Base-by-base conservation (phyloP, 1,140 invertebrate species). In the Cotesia vestalis region DNA sequence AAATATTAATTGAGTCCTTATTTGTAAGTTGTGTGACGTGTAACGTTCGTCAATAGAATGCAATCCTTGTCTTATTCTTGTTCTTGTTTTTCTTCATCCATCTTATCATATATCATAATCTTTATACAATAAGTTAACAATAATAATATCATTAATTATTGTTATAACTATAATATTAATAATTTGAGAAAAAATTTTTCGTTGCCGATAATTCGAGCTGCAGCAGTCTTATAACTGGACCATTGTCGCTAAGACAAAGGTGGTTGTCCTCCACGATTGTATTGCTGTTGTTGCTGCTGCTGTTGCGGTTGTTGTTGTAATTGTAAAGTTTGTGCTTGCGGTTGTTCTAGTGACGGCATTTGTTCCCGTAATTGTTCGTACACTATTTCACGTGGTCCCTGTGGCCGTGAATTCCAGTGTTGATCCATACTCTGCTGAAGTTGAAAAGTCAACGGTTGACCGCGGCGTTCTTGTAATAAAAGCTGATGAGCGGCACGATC, bases 401-500 rank as follows among this genome's bases (percentile, higher is more conserved):
- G 81, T 4, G 74, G 79, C n/a, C 75, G 78, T 11, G 76, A 68
- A 17, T 80, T 78, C 78, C 77, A 77, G 4, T 76, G 77, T 27
- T 77, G 78, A 35, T 83, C 80, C 20, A 76, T 70, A 4, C 63
- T 77, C 53, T 86, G 84, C 35, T 85, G 85, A 0, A 85, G 69
- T 46, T 86, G 85, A 36, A 82, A 87, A 2, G 78, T 80, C 8
- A 86, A 55, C 1, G 83, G 78, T 35, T 87, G 85, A 4, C 84
- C 82, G 12, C 88, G 85, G 64, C 89, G 85, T 77, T 90, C 89
- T 73, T 91, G 89, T 17, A 91, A 81, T 4, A 94, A 80, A 27
- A 95, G 83, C 66, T 91, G 89, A 78, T 94, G 92, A 11, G 94
- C 94, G 27, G 94, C 94, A 75, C 91, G 90, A 80, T 98, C 96